These are phyloP conservation scores for Nothobranchius furzeri DNA, from an alignment of 2,113 vertebrate genomes.

Conservation along the genomic window DNA sequence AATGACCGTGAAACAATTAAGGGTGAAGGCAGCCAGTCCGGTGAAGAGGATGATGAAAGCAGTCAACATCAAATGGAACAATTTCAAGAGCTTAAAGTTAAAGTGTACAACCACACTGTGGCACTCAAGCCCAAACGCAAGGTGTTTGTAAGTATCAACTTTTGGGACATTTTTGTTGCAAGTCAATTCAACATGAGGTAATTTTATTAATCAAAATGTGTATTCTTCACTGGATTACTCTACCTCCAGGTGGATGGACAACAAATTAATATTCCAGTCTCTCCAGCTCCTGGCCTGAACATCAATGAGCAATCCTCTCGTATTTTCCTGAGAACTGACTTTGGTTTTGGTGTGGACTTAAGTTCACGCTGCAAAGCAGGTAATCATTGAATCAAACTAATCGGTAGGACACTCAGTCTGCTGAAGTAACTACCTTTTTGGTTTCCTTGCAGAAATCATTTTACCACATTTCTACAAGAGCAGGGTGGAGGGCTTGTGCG, in stretches of 20 bases:
- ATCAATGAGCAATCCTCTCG: conserved; percentile 71
- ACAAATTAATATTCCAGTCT: conserved; percentile 63
- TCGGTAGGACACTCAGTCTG: too few species aligned
- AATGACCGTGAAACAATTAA: conserved; percentile 12
- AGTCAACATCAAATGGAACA: conserved; percentile 32
- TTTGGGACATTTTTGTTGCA: too few species aligned
- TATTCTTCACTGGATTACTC: not conserved
- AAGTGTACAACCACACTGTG: conserved; percentile 83
- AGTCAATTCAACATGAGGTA: too few species aligned
- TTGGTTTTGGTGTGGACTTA: conserved; percentile 84
- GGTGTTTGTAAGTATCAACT: conserved; percentile 76
- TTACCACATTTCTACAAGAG: conserved; percentile 75
- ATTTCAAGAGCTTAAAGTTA: conserved; percentile 75
- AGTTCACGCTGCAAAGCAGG: conserved; percentile 78
- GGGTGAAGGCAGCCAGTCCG: conserved; percentile 5
- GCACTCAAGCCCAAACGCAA: conserved; percentile 68
- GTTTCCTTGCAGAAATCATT: conserved; percentile 73
- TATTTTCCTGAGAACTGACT: conserved; percentile 83
- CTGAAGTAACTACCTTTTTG: too few species aligned
- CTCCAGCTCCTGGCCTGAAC: conserved; percentile 74
- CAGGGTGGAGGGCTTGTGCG: conserved; percentile 83
- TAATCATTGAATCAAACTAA: conserved; percentile 40
- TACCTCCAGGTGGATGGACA: conserved; percentile 79
- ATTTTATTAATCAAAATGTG: too few species aligned
- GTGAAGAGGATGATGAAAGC: not conserved